Evolutionary conservation across 1,140 invertebrate species (phyloP), one percentile per base, ranked within the genome.

Genomic region (Apocrypta bakeri): DNA sequence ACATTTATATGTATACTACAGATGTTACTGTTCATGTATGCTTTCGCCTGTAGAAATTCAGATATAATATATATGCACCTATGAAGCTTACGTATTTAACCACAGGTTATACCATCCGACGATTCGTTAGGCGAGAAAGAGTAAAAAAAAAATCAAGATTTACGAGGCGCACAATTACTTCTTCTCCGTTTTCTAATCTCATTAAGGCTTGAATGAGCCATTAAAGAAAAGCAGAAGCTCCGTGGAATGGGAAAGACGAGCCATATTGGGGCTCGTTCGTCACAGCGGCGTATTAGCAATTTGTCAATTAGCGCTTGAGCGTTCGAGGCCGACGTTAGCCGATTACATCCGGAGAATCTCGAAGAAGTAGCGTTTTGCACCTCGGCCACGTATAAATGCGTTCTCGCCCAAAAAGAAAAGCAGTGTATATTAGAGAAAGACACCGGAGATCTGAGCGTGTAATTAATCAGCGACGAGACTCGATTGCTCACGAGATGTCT

Each of bases 161-260:
- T 56, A 56, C 48, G 48, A 56, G 17, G 48, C 21, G 48, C 48
- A 17, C 48, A 56, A 56, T 56, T 56, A 56, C 48, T 56, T 56
- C 21, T 56, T 17, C 48, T 56, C 48, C 48, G 48, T 21, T 12
- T 42, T 74, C 11, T 77, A 77, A 82, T 72, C 75, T 83, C 76
- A 66, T 78, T 83, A 83, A n/a, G 29, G 42, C 68, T 37, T 25
- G 33, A 78, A 83, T 72, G 81, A 78, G 69, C 68, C 68, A 64
- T 73, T 83, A 83, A 78, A 73, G 37, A 56, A 7, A 21, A 6
- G 48, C 33, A 48, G 17, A 42, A 37, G 6, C 29, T 42, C 33
- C 29, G 33, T 21, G 40, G 31, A 74, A 66, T 7, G 75, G 17
- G 21, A 74, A 37, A 48, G 76, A 17, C 17, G 1, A 31, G n/a